Percentiles rank a stretch among this genome's conserved stretches.
phyloP scores from a whole-genome alignment of 2,797 vertebrate genomes.

The Enteromius mattozi region DNA sequence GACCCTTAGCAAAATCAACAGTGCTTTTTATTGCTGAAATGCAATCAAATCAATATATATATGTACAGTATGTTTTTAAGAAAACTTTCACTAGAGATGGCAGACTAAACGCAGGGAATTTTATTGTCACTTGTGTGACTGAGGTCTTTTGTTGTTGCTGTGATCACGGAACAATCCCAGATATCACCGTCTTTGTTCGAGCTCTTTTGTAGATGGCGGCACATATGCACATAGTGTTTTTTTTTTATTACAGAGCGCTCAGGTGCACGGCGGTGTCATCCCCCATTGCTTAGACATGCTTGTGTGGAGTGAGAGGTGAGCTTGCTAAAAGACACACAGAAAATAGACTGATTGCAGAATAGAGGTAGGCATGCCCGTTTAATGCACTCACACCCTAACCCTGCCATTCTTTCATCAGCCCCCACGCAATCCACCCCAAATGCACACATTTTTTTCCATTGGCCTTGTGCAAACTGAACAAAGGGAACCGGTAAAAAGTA shows the following conservation, averaged over 20 bases:
- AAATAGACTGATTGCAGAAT: conserved; percentile 40
- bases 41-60: background rate
- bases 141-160: conserved; percentile 20
- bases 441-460: conserved; percentile 10
- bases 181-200: conserved; percentile 30
- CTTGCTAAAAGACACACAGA: conserved; percentile 28
- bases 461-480: conserved; percentile 51
- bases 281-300: conserved; percentile 39
- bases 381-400: conserved; percentile 26
- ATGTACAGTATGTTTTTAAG: background rate
- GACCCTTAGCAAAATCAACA: conserved; percentile 38
- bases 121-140: background rate
- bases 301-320: conserved; percentile 30
- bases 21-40: conserved; percentile 33
- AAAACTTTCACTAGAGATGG: background rate
- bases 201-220: conserved; percentile 8
- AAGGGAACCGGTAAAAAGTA: conserved; percentile 42
- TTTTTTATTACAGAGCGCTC: conserved; percentile 30
- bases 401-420: conserved; percentile 69
- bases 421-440: conserved; percentile 25
- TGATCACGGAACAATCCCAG: background rate
- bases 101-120: conserved; percentile 1
- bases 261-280: conserved; percentile 21
- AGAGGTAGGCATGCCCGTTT: conserved; percentile 29
- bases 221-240: background rate